Percentiles rank a stretch among this genome's conserved stretches.
These are phyloP conservation scores for Ammodramus savannarum DNA, from an alignment of 2,113 vertebrate species.

Conservation along the genomic window DNA sequence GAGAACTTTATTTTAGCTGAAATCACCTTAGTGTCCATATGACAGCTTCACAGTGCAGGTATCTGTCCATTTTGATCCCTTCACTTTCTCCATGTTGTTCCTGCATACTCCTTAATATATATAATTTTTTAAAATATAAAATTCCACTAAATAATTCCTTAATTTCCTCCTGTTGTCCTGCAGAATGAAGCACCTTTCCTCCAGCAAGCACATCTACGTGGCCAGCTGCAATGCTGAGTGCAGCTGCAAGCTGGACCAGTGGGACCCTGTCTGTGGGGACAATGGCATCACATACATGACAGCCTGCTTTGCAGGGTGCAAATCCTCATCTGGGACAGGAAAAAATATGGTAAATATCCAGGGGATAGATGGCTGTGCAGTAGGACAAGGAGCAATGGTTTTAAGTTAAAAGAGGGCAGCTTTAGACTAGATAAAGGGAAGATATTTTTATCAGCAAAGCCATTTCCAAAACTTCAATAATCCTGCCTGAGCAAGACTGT, in stretches of 20 bases:
- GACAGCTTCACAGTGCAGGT: neutral
- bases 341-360: constrained; percentile 73
- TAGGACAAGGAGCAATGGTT: neutral
- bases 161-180: neutral
- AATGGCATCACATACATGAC: constrained; percentile 83
- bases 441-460: neutral
- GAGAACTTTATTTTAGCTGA: neutral
- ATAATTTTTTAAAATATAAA: neutral
- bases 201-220: constrained; percentile 26
- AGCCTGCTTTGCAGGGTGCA: constrained; percentile 83
- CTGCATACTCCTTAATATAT: neutral
- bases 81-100: neutral
- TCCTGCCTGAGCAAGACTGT: neutral
- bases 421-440: neutral
- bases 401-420: neutral
- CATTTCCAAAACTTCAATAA: neutral
- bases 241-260: constrained; percentile 74
- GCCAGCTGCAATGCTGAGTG: constrained; percentile 81
- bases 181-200: constrained; percentile 35
- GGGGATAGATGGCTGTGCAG: neutral
- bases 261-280: constrained; percentile 87
- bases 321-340: constrained; percentile 73
- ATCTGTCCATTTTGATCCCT: neutral
- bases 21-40: neutral
- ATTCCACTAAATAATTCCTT: neutral